Evolutionary conservation across 2,113 vertebrate genomes (phyloP).

Genomic region (Phaetusa simplex): DNA sequence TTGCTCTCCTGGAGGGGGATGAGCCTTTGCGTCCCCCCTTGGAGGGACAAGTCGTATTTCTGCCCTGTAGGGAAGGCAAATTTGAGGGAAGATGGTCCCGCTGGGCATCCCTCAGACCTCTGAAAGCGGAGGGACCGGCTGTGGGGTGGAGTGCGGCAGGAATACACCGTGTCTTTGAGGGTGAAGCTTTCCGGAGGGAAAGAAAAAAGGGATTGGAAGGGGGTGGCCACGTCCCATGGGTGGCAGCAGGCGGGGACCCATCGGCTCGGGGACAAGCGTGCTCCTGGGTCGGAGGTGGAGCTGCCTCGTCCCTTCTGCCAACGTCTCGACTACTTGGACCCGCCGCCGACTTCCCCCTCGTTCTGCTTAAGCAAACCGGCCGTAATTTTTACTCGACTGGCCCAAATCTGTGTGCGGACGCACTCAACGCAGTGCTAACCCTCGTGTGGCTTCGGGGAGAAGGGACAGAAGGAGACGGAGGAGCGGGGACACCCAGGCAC

Average conservation of each 20-base stretch:
- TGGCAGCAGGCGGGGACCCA: rapidly evolving
- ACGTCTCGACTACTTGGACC: too few species aligned
- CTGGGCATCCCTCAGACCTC: not conserved
- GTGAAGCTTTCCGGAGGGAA: not conserved
- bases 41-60: not conserved
- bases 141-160: not conserved
- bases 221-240: rapidly evolving
- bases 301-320: not conserved
- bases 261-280: rapidly evolving
- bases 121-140: not conserved
- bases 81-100: not conserved
- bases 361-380: not conserved
- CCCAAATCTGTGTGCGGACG: not conserved
- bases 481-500: rapidly evolving
- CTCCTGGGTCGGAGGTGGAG: not conserved
- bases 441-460: not conserved
- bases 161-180: not conserved
- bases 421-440: not conserved
- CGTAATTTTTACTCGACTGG: not conserved
- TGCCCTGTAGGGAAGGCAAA: not conserved
- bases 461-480: not conserved
- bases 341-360: rapidly evolving
- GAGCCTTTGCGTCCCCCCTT: not conserved
- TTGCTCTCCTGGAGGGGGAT: not conserved
- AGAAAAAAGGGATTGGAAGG: not conserved